Conservation (phyloP, 2,797 vertebrate genomes). For the Muscicapa comitata region DNA sequence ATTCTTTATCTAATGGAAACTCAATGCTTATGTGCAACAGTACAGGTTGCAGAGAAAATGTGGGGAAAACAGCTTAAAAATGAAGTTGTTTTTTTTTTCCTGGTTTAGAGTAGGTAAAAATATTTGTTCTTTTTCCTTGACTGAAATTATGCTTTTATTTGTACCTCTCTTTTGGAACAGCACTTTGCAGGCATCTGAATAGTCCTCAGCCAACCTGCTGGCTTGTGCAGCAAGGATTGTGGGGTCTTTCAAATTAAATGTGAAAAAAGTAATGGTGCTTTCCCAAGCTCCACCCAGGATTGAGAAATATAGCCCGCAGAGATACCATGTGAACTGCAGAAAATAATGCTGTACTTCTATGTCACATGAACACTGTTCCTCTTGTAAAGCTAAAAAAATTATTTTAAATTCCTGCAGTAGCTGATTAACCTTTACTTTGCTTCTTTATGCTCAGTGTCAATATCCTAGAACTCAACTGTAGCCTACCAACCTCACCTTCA, state of each 20-base stretch:
- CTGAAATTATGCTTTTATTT: background rate
- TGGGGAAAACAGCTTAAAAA: background rate
- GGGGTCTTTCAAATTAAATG: background rate
- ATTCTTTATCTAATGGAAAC: background rate
- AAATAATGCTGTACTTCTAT: background rate
- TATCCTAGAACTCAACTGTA: background rate
- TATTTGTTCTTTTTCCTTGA: background rate
- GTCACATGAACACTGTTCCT: slow-evolving; percentile 55
- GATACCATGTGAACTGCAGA: slow-evolving; percentile 38
- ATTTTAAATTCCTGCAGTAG: background rate
- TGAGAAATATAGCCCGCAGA: slow-evolving; percentile 3
- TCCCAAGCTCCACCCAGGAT: slow-evolving; percentile 43
- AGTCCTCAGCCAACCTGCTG: background rate
- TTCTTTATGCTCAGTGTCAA: background rate
- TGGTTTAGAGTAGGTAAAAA: background rate
- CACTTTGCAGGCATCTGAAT: background rate
- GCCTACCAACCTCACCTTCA: background rate
- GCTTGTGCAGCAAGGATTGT: background rate
- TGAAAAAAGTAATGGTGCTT: slow-evolving; percentile 35
- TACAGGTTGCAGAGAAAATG: background rate
- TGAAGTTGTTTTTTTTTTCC: background rate
- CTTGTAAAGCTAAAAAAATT: background rate
- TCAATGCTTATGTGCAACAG: background rate
- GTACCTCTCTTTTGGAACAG: background rate
- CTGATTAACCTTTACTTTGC: background rate